Percentiles rank a stretch among this genome's conserved stretches.
Conservation (phyloP, 2,888 invertebrate genomes). For the Agriopis leucophaearia region DNA sequence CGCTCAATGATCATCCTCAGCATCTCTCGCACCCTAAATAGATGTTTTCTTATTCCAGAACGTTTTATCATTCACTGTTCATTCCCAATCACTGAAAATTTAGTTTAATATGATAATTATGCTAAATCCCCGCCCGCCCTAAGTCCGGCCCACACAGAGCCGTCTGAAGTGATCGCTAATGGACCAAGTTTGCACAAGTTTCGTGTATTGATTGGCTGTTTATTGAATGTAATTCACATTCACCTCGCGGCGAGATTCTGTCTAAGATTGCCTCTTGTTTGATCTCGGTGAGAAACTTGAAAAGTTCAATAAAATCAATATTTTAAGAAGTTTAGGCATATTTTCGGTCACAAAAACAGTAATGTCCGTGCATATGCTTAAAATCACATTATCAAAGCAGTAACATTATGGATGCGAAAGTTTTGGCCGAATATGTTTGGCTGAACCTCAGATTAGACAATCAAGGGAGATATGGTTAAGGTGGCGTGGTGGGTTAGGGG, state of each 20-base stretch:
- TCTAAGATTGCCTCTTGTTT: constrained; percentile 28
- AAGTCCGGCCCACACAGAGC: constrained; percentile 27
- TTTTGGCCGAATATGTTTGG: too few species aligned
- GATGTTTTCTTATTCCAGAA: too few species aligned
- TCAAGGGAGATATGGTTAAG: too few species aligned
- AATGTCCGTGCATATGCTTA: too few species aligned
- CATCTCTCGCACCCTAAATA: too few species aligned
- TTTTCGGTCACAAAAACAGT: too few species aligned
- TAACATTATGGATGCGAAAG: too few species aligned
- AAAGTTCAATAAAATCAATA: neutral
- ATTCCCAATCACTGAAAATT: constrained; percentile 5
- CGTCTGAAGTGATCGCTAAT: constrained; percentile 44
- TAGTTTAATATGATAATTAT: neutral
- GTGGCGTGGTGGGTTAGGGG: too few species aligned
- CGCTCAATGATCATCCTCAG: too few species aligned
- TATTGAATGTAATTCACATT: constrained; percentile 42
- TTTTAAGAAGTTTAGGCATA: neutral
- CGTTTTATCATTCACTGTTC: too few species aligned
- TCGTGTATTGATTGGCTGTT: constrained; percentile 43
- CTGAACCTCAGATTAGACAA: too few species aligned
- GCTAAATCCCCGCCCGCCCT: neutral
- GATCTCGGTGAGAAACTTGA: constrained; percentile 11
- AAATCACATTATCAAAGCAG: too few species aligned
- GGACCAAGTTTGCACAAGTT: constrained; percentile 44
- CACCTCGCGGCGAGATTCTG: constrained; percentile 17